These are phyloP conservation scores for Dynastes tityus DNA, from an alignment of 2,888 invertebrate species.

Conservation along the genomic window DNA sequence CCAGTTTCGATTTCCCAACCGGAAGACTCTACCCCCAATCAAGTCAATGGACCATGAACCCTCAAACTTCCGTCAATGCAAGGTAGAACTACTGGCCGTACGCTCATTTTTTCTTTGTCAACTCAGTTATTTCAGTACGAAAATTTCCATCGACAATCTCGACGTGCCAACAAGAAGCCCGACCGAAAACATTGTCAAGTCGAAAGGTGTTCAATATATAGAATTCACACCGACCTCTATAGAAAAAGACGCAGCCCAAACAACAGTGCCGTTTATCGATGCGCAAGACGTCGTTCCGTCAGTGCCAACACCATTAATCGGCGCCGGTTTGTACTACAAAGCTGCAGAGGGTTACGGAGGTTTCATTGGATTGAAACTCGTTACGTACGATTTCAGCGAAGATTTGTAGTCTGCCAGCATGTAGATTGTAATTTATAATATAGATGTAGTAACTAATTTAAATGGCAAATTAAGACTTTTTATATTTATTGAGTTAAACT, in stretches of 20 bases:
- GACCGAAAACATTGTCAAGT: conserved; percentile 64
- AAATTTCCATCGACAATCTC: conserved; percentile 74
- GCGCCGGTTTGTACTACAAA: conserved; percentile 73
- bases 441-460: too few species aligned
- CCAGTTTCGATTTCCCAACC: conserved; percentile 74
- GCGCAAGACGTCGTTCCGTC: conserved; percentile 70
- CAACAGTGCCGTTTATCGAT: conserved; percentile 74
- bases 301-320: conserved; percentile 70
- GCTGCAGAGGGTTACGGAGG: conserved; percentile 70
- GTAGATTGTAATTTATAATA: too few species aligned
- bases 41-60: conserved; percentile 86
- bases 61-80: conserved; percentile 74
- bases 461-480: too few species aligned
- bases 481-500: too few species aligned
- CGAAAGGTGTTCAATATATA: conserved; percentile 67
- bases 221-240: conserved; percentile 72
- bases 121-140: conserved; percentile 68
- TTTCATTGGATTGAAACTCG: conserved; percentile 71
- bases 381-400: conserved; percentile 69
- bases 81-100: background rate
- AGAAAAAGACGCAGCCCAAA: conserved; percentile 73
- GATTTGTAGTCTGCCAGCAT: background rate
- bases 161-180: conserved; percentile 78
- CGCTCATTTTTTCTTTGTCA: background rate
- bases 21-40: conserved; percentile 64